Evolutionary conservation across 2,113 vertebrate species (phyloP).

Genomic region (Tichodroma muraria): DNA sequence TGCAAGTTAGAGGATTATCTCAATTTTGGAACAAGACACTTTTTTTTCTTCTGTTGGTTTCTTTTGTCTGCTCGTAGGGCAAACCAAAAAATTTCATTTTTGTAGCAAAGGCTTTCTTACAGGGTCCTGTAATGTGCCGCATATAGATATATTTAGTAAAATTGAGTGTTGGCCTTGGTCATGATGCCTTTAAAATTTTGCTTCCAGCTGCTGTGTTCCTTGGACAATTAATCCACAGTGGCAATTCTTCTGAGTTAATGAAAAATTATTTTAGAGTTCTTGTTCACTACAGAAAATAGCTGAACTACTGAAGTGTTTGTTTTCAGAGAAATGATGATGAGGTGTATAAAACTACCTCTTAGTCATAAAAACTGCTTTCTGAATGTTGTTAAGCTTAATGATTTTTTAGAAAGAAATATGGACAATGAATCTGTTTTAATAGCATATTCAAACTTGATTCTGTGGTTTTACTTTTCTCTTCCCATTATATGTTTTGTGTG

Average conservation of each 20-base stretch:
- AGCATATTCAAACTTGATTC: background rate
- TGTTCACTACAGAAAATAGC: background rate
- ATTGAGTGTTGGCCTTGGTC: background rate
- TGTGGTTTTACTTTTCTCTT: background rate
- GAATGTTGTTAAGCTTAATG: background rate
- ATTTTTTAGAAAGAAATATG: background rate
- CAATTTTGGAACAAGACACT: background rate
- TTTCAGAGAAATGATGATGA: background rate
- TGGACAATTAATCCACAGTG: background rate
- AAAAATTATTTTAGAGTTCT: background rate
- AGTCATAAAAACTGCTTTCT: background rate
- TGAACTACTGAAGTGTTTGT: background rate
- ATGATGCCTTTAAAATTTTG: background rate
- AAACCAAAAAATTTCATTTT: background rate
- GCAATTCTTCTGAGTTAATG: background rate
- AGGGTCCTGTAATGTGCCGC: background rate
- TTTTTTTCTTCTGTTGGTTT: background rate
- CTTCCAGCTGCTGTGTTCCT: background rate
- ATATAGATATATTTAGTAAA: background rate
- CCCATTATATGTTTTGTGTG: background rate
- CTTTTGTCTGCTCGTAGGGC: background rate
- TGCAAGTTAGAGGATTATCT: background rate
- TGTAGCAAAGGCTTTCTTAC: background rate
- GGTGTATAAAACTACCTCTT: background rate
- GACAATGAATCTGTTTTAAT: background rate